Conservation (phyloP, 2,797 vertebrate species). For the Glyptemys insculpta region DNA sequence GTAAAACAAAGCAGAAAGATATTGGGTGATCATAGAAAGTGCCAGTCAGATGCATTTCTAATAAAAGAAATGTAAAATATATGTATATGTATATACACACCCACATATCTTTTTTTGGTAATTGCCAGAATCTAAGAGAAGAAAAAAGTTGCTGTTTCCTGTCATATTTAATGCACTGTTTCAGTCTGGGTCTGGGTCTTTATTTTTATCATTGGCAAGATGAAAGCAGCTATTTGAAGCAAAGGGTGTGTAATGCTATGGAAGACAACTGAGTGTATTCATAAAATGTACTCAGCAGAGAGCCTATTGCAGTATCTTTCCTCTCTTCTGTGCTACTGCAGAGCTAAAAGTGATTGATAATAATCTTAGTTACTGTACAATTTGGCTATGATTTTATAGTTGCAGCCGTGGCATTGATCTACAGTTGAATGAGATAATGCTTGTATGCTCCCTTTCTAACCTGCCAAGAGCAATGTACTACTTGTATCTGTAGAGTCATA, state of each 20-base stretch:
- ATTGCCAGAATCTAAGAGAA: neutral
- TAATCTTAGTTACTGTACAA: conserved; percentile 68
- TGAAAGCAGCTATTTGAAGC: conserved; percentile 39
- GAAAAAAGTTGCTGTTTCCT: neutral
- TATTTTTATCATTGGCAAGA: conserved; percentile 54
- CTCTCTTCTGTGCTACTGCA: conserved; percentile 45
- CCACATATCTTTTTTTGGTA: neutral
- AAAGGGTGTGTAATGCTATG: conserved; percentile 23
- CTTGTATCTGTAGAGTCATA: conserved; percentile 36
- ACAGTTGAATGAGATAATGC: conserved; percentile 75
- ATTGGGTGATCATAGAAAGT: neutral
- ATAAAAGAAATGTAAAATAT: neutral
- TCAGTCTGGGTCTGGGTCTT: neutral
- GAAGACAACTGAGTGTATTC: conserved; percentile 56
- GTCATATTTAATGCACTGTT: conserved; percentile 20
- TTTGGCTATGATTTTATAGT: conserved; percentile 67
- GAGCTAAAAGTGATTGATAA: conserved; percentile 73
- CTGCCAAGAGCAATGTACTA: conserved; percentile 46
- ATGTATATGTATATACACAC: neutral
- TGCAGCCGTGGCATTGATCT: conserved; percentile 66
- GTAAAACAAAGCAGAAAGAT: neutral
- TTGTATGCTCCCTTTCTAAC: conserved; percentile 53
- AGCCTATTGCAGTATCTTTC: conserved; percentile 47
- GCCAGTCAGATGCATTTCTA: neutral
- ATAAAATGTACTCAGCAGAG: conserved; percentile 47